phyloP scores from a whole-genome alignment of 1,140 invertebrate species.

The Augochlora pura region DNA sequence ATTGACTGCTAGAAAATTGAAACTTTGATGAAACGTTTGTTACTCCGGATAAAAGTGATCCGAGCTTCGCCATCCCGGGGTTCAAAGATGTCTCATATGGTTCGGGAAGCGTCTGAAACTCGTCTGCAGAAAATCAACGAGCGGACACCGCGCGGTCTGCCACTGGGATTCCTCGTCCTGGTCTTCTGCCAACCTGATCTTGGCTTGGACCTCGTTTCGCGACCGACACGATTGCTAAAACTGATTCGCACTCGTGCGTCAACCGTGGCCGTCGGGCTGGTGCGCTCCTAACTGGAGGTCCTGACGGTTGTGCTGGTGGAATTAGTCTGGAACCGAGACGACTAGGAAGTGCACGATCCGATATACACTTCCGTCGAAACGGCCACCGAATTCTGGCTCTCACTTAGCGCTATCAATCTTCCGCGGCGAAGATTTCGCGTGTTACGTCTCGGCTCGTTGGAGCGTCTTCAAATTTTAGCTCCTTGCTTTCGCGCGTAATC shows the following conservation, averaged over 20 bases:
- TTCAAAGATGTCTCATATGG: not conserved
- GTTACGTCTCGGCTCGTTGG: conserved; percentile 2
- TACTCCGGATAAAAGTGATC: too few species aligned
- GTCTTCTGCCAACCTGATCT: conserved; percentile 59
- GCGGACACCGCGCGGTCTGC: conserved; percentile 64
- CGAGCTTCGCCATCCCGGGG: too few species aligned
- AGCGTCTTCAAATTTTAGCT: too few species aligned
- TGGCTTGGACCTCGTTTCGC: conserved; percentile 42
- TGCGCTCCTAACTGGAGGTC: conserved; percentile 42
- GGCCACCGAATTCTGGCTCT: conserved; percentile 10
- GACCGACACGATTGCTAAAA: conserved; percentile 47
- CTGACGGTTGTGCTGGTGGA: conserved; percentile 30
- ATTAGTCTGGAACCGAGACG: conserved; percentile 42
- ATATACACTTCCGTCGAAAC: conserved; percentile 44
- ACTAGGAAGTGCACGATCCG: conserved; percentile 37
- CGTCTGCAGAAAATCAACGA: conserved; percentile 25
- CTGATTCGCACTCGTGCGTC: conserved; percentile 41
- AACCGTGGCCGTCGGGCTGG: conserved; percentile 7
- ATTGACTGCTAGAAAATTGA: too few species aligned
- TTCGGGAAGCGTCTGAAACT: not conserved
- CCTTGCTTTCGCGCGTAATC: too few species aligned
- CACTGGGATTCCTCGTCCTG: conserved; percentile 57
- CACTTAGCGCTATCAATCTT: conserved; percentile 28
- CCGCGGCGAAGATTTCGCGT: not conserved
- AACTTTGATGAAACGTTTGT: too few species aligned